A percentile compares a stretch with the other conserved stretches of the same genome.
These are phyloP conservation scores for Sebastes umbrosus DNA, from an alignment of 2,797 vertebrate genomes.

Conservation along the genomic window DNA sequence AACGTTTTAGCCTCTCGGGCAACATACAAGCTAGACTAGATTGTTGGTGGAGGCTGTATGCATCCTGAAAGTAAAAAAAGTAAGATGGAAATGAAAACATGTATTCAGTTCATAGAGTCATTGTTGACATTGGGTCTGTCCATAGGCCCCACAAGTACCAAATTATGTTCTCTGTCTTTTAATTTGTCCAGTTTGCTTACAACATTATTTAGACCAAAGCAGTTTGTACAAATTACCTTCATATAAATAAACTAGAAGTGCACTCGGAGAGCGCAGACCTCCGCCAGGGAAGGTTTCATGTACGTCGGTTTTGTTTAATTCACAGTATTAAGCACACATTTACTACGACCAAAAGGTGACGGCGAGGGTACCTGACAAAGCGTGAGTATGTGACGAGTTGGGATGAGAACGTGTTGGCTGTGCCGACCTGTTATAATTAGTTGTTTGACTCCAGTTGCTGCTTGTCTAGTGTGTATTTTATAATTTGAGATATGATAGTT, in stretches of 20 bases:
- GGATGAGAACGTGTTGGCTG: no score
- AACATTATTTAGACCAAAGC: background rate
- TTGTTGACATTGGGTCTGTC: background rate
- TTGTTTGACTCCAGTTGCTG: background rate
- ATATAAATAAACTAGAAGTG: background rate
- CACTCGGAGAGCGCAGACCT: no score
- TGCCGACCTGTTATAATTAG: background rate
- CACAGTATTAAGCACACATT: no score
- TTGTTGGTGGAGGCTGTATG: background rate
- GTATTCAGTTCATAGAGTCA: background rate
- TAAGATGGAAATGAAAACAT: background rate
- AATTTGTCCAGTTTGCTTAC: background rate
- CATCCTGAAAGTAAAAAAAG: background rate
- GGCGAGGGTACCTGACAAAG: accelerated
- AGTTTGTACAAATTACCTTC: background rate
- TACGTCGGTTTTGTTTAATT: no score
- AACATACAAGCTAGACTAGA: background rate
- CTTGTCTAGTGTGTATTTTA: background rate
- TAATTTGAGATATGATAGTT: background rate
- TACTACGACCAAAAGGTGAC: no score
- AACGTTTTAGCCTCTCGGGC: background rate
- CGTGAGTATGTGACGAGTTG: no score
- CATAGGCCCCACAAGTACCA: no score
- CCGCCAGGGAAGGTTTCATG: no score
- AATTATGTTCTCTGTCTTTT: background rate